phyloP scores from a whole-genome alignment of 2,797 vertebrate genomes.

The Arvicola amphibius region DNA sequence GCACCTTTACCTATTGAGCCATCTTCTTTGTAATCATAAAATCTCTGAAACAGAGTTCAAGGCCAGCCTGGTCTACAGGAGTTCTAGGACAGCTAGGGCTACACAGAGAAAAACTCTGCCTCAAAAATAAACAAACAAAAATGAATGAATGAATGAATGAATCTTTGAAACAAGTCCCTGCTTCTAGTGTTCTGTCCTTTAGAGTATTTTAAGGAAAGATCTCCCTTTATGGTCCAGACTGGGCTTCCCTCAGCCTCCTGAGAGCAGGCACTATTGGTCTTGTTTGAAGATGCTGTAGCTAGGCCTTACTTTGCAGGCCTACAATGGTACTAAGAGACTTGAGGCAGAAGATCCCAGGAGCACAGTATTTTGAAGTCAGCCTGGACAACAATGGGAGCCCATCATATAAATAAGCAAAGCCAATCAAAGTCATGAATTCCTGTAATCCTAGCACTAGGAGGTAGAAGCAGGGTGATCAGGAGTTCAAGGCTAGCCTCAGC shows the following conservation, averaged over 20 bases:
- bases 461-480: neutral
- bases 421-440: neutral
- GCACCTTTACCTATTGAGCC: neutral
- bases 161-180: neutral
- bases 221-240: neutral
- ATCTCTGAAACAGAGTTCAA: neutral
- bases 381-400: neutral
- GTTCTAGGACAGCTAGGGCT: neutral
- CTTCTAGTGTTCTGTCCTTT: neutral
- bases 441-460: neutral
- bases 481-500: neutral
- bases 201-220: neutral
- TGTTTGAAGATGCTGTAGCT: neutral
- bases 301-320: neutral
- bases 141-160: neutral
- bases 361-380: neutral
- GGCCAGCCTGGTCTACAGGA: neutral
- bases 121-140: neutral
- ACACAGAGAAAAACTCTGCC: neutral
- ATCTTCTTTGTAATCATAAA: neutral
- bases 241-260: neutral
- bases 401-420: neutral
- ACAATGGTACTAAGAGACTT: neutral
- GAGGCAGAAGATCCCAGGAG: neutral
- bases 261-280: neutral